These are phyloP conservation scores for Drosophila prostipennis DNA, from an alignment of 2,888 invertebrate genomes.

Conservation along the genomic window DNA sequence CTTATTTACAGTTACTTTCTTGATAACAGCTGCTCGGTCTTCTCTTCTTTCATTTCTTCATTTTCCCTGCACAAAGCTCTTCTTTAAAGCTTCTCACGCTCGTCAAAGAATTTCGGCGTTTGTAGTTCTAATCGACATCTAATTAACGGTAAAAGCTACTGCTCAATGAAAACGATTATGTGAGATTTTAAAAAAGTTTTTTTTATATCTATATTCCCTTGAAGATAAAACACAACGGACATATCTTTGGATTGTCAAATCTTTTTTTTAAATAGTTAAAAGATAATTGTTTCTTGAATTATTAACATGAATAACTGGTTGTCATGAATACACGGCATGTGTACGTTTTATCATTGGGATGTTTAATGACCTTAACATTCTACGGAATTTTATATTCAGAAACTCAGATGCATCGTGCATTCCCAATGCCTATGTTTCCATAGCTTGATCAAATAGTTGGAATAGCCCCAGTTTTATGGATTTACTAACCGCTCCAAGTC, in stretches of 20 bases:
- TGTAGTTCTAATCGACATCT: conserved; percentile 11
- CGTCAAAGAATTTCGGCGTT: conserved; percentile 13
- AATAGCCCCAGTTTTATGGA: conserved; percentile 9
- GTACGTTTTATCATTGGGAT: conserved; percentile 12
- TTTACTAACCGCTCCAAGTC: conserved; percentile 15
- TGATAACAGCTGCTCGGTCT: conserved; percentile 44
- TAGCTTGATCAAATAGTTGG: conserved; percentile 26
- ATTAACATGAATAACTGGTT: conserved; percentile 13
- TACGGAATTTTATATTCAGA: conserved; percentile 17
- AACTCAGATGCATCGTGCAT: conserved; percentile 21
- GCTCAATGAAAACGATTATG: not conserved
- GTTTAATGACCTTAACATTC: conserved; percentile 32
- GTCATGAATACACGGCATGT: conserved; percentile 11
- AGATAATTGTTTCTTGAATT: not conserved
- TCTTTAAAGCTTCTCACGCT: conserved; percentile 28
- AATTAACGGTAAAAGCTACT: conserved; percentile 26
- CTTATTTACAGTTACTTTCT: conserved; percentile 58
- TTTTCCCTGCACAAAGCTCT: conserved; percentile 17
- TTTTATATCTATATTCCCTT: no score
- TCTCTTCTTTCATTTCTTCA: conserved; percentile 8
- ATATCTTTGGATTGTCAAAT: no score
- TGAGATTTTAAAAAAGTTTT: not conserved
- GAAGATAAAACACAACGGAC: not conserved
- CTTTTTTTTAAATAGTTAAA: no score
- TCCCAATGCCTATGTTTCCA: conserved; percentile 15